Conservation (phyloP, 1,140 invertebrate genomes). For the Pogonomyrmex californicus region DNA sequence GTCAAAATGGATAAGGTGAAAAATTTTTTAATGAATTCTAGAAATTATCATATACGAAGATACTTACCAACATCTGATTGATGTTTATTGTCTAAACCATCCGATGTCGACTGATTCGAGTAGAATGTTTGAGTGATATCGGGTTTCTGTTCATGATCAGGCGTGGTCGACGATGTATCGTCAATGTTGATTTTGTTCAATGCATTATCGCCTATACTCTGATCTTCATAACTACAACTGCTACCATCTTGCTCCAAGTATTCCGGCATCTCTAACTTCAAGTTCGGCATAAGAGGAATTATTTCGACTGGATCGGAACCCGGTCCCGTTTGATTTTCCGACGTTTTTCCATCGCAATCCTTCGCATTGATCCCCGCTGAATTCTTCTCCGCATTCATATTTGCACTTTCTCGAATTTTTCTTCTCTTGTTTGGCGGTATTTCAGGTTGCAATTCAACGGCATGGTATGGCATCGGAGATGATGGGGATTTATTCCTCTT, state of each 20-base stretch:
- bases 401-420: constrained; percentile 84
- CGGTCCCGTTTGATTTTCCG: constrained; percentile 78
- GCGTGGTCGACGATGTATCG: constrained; percentile 80
- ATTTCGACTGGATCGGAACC: constrained; percentile 85
- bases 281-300: constrained; percentile 86
- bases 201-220: constrained; percentile 82
- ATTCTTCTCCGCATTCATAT: constrained; percentile 80
- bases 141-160: constrained; percentile 83
- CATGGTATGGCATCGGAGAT: constrained; percentile 82
- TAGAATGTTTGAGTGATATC: constrained; percentile 86
- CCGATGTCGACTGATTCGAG: constrained; percentile 82
- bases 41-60: constrained; percentile 39
- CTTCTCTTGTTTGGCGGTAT: constrained; percentile 84
- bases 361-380: constrained; percentile 77
- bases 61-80: constrained; percentile 84
- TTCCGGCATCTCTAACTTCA: constrained; percentile 86
- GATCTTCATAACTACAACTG: constrained; percentile 86
- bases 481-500: constrained; percentile 84
- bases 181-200: constrained; percentile 81
- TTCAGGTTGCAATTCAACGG: constrained; percentile 82
- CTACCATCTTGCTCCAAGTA: constrained; percentile 86
- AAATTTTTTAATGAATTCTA: constrained; percentile 27
- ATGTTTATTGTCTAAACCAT: constrained; percentile 82
- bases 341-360: constrained; percentile 80
- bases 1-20: constrained; percentile 34